Evolutionary conservation across 2,888 invertebrate species (phyloP).

Genomic region (Nephrotoma appendiculata): DNA sequence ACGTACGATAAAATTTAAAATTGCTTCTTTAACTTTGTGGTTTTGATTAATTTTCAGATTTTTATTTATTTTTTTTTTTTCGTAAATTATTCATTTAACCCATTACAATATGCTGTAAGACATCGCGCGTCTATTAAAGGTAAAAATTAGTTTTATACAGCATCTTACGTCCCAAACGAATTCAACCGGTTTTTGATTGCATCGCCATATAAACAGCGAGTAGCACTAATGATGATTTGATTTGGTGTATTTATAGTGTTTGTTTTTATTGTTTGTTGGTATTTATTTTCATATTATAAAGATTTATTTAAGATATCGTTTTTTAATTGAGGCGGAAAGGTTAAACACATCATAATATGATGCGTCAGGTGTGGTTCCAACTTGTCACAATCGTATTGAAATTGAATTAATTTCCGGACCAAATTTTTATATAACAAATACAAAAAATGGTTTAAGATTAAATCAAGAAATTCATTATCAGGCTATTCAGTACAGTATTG

Average conservation of each 20-base stretch:
- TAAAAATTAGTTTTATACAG: not conserved
- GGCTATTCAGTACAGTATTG: not conserved
- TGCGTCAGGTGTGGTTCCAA: no score
- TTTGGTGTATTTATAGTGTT: not conserved
- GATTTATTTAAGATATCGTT: not conserved
- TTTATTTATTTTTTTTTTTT: not conserved
- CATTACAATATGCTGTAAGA: not conserved
- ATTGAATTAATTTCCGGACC: not conserved
- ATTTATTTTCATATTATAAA: no score
- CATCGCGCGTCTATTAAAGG: not conserved
- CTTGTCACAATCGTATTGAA: not conserved
- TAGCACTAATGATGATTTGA: not conserved
- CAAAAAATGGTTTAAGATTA: not conserved
- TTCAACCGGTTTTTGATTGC: not conserved
- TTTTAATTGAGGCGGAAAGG: not conserved
- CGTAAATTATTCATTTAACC: not conserved
- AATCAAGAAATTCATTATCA: not conserved
- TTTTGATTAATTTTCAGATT: not conserved
- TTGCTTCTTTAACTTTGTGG: not conserved
- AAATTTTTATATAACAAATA: not conserved
- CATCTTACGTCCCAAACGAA: not conserved
- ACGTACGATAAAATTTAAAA: not conserved
- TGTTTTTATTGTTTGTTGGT: not conserved
- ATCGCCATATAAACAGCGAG: not conserved
- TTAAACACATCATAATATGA: not conserved